Base-by-base conservation (phyloP, 2,113 vertebrate genomes). In the Microtus montanus region DNA sequence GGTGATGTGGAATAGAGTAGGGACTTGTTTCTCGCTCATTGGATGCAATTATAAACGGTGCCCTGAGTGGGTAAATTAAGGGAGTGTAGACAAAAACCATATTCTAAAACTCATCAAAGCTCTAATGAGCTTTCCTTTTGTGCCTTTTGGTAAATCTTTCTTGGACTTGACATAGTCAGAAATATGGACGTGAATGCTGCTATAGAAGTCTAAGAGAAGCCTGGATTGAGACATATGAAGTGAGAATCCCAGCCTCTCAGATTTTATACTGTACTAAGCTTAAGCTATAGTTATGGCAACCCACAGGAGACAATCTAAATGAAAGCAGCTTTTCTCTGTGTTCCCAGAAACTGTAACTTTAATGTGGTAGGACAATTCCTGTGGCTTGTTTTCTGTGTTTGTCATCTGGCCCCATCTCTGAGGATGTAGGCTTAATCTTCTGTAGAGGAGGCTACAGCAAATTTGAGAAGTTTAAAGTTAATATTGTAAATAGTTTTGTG, bases 371-470 rank as follows among this genome's bases (percentile, higher is more conserved):
- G n/a, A 2, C 33, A 41, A 58, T 41, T 28, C 0, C 41, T 22
- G 4, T 24, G 13, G 3, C 22, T 86, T 52, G 12, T 61, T 47
- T 89, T 64, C 49, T 89, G 17, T 85, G 35, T 54, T 8, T 52
- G 0, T 9, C 0, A 6, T 54, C 20, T 44, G n/a, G 64, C 5
- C 68, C 1, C n/a, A 38, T 58, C 6, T 41, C 64, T n/a, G 41
- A 49, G 30, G 41, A 12, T 38, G 11, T 5, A 77, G n/a, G 28
- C 13, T 58, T 33, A 83, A 24, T 74, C 35, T 47, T 68, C 35
- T 58, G 9, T 28, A 38, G n/a, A 54, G 2, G 52, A 35, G 33
- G 28, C 75, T 82, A 68, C 13, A 82, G 11, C 63, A 61, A 49
- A 38, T 66, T 24, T 35, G 24, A 35, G 8, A 44, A 63, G 5